A percentile compares a stretch with the other conserved stretches of the same genome.
Evolutionary conservation across 1,140 invertebrate species (phyloP).

Genomic region (Mesaphorura yosii): DNA sequence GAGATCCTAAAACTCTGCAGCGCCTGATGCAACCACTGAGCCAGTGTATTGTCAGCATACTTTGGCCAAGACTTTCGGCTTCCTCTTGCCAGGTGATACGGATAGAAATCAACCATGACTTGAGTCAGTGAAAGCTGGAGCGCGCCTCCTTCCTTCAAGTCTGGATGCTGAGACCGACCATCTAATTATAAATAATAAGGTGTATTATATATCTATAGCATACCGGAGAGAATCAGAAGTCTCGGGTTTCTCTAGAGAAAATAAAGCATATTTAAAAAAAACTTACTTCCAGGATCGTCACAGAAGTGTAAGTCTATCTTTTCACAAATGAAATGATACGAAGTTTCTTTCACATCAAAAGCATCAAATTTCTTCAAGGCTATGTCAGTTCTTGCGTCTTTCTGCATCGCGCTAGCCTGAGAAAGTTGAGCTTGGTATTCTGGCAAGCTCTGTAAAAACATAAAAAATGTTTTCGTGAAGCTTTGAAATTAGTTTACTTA

Average conservation of each 20-base stretch:
- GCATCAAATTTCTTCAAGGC: conserved; percentile 62
- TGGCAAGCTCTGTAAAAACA: conserved; percentile 50
- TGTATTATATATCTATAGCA: neutral
- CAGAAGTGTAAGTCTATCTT: conserved; percentile 93
- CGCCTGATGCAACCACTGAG: conserved; percentile 60
- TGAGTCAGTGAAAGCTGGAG: conserved; percentile 71
- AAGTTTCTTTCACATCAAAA: conserved; percentile 93
- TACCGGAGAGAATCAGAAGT: neutral
- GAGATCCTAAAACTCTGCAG: conserved; percentile 50
- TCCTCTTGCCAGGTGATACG: conserved; percentile 81
- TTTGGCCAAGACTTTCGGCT: conserved; percentile 78
- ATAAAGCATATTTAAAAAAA: neutral
- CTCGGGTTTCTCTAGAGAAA: neutral
- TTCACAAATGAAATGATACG: conserved; percentile 89
- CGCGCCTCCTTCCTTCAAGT: conserved; percentile 79
- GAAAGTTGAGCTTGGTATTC: conserved; percentile 65
- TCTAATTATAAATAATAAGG: conserved; percentile 41
- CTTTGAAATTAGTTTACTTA: no score
- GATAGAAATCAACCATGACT: conserved; percentile 90
- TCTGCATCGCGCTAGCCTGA: conserved; percentile 36
- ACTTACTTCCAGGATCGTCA: conserved; percentile 79
- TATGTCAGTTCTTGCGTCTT: conserved; percentile 41
- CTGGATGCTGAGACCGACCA: conserved; percentile 68
- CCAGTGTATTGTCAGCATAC: conserved; percentile 49
- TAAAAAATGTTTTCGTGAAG: conserved; percentile 17